phyloP scores from a whole-genome alignment of 2,888 invertebrate species.

The Hipparchia sbordonii region DNA sequence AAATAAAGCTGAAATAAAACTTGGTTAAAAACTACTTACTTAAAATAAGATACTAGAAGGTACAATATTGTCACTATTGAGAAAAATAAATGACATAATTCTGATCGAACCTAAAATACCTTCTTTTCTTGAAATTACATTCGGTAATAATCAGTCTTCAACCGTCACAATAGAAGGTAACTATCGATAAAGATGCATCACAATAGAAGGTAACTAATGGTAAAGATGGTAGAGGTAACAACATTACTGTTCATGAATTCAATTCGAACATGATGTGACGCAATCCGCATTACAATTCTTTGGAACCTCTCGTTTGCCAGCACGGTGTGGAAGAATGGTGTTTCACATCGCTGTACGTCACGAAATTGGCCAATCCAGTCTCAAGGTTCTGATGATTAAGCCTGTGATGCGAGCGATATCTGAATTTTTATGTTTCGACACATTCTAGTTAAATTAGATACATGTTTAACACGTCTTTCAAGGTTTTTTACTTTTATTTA shows the following conservation, averaged over 20 bases:
- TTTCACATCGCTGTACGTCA: slow-evolving; percentile 42
- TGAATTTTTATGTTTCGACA: slow-evolving; percentile 39
- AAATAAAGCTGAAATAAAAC: no score
- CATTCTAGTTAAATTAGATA: slow-evolving; percentile 20
- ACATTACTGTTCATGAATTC: slow-evolving; percentile 28
- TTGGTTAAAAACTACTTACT: no score
- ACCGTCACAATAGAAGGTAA: no score
- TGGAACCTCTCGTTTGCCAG: slow-evolving; percentile 36
- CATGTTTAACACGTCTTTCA: slow-evolving; percentile 19
- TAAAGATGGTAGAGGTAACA: no score
- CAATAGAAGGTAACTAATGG: no score
- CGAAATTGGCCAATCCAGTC: slow-evolving; percentile 39
- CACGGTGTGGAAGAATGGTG: slow-evolving; percentile 38
- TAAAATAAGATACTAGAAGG: no score
- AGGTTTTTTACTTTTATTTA: slow-evolving; percentile 21
- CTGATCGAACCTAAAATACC: no score
- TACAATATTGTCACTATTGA: no score
- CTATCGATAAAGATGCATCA: no score
- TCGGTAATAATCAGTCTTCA: no score
- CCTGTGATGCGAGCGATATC: slow-evolving; percentile 42
- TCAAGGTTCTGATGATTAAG: slow-evolving; percentile 45
- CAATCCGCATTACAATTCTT: slow-evolving; percentile 40
- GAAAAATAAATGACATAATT: no score
- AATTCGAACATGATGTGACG: slow-evolving; percentile 31
- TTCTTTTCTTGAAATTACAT: no score